Evolutionary conservation across 92 coral and sea anemone genomes (phyloP), one percentile per base, ranked within the genome.

Genomic region (Hydrozoanthus gracilis): DNA sequence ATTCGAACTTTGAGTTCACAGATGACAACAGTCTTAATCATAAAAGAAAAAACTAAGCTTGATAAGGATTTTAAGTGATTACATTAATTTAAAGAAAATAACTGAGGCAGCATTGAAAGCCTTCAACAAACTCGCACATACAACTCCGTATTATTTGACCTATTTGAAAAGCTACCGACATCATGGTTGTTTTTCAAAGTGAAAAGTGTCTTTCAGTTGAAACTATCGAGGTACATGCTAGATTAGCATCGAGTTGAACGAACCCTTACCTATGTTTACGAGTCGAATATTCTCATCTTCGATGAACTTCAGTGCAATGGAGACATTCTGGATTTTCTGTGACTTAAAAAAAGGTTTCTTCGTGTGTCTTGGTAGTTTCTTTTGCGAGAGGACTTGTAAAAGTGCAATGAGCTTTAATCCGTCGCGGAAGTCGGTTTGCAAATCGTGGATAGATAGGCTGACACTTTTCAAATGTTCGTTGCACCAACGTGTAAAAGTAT

Each of bases 401-500:
- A 97, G 88, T 9, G 94, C 96, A 46, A 97, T 95, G 69, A 97
- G 98, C 78, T 95, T 97, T 6, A 97, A 85, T 11, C 99, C 98
- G 76, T 97, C 99, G 84, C 93, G 89, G 68, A 97, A 87, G 86
- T 97, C 99, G 10, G 99, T 97, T 88, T 95, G 98, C 71, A 97
- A 75, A 82, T 91, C 93, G 89, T 97, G 93, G 11, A 97, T 93
- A 83, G 90, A 95, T 82, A 92, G 93, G 91, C 95, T 97, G 90
- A 94, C 95, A 89, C 96, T 90, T 84, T 97, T 97, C 13, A 97
- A 84, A 88, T 97, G 99, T 62, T 97, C 99, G 93, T 97, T 97
- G 84, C 98, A 92, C 99, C 99, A 97, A 67, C 99, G 98, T 18
- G 99, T 97, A 80, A 97, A 97, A 6, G 99, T 97, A 51, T 95